These are phyloP conservation scores for Stramonita haemastoma DNA, from an alignment of 2,888 invertebrate species.

Conservation along the genomic window DNA sequence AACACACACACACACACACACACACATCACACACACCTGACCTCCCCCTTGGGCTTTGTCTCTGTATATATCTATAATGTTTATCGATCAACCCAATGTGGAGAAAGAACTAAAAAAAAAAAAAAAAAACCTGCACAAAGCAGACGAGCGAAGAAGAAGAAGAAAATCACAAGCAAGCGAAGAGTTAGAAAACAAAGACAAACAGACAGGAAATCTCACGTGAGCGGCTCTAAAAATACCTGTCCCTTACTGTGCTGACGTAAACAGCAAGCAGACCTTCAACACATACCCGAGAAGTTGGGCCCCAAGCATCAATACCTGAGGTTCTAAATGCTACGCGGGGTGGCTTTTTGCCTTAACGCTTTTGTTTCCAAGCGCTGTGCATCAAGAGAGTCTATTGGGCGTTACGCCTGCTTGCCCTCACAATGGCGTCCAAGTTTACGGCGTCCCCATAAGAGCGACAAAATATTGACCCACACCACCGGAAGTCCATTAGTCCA, in stretches of 20 bases:
- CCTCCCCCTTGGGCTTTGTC: too few species aligned
- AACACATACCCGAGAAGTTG: neutral
- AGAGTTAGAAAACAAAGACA: neutral
- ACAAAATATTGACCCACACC: slow-evolving; percentile 38
- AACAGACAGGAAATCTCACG: slow-evolving; percentile 8
- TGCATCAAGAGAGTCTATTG: neutral
- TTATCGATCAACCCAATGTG: too few species aligned
- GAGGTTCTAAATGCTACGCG: neutral
- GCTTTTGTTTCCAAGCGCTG: slow-evolving; percentile 8
- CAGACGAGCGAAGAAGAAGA: neutral
- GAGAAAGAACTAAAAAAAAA: neutral
- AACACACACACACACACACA: neutral
- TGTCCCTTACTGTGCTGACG: neutral
- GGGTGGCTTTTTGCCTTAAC: neutral
- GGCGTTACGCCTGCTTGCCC: neutral
- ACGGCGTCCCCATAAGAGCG: slow-evolving; percentile 29
- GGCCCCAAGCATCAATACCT: neutral
- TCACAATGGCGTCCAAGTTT: neutral
- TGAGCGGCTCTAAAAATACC: slow-evolving; percentile 18
- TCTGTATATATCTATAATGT: too few species aligned
- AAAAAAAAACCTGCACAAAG: neutral
- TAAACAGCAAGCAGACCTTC: neutral
- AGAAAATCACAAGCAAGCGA: neutral
- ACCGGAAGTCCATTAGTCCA: slow-evolving; percentile 41
- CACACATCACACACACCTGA: neutral